A percentile compares a stretch with the other conserved stretches of the same genome.
These are phyloP conservation scores for Meta bourneti DNA, from an alignment of 2,888 invertebrate species.

Conservation along the genomic window DNA sequence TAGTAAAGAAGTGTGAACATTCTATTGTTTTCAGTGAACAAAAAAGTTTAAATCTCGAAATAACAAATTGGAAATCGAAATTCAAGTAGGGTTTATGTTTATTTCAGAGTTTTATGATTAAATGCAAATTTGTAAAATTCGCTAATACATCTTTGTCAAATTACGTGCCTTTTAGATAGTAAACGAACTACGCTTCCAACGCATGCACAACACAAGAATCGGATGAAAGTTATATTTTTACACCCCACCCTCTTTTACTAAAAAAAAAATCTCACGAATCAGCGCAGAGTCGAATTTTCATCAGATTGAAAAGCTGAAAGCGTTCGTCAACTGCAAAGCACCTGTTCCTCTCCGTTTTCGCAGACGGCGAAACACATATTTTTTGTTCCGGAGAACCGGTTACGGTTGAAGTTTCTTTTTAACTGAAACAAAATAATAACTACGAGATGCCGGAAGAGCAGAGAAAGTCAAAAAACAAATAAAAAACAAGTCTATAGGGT, in stretches of 20 bases:
- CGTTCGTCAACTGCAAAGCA: background rate
- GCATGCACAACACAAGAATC: too few relatives aligned
- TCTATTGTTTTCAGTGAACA: too few relatives aligned
- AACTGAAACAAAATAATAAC: constrained; percentile 64
- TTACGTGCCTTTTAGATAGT: too few relatives aligned
- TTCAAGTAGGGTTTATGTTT: too few relatives aligned
- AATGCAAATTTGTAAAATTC: too few relatives aligned
- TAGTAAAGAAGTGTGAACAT: too few relatives aligned
- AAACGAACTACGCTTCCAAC: too few relatives aligned
- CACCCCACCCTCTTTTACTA: background rate
- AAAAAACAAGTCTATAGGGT: constrained; percentile 17
- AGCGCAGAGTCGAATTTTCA: background rate
- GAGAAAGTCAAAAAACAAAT: constrained; percentile 2
- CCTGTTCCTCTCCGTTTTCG: background rate
- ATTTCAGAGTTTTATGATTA: too few relatives aligned
- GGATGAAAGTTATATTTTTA: background rate
- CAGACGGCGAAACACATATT: background rate
- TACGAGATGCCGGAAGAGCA: constrained; percentile 68
- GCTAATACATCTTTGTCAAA: too few relatives aligned
- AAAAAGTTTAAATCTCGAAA: too few relatives aligned
- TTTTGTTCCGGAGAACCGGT: constrained; percentile 32
- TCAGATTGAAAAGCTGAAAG: background rate
- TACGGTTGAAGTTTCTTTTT: constrained; percentile 28
- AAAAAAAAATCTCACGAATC: background rate
- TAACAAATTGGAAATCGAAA: too few relatives aligned